phyloP scores from a whole-genome alignment of 2,888 invertebrate species.

The Saturnia pavonia region DNA sequence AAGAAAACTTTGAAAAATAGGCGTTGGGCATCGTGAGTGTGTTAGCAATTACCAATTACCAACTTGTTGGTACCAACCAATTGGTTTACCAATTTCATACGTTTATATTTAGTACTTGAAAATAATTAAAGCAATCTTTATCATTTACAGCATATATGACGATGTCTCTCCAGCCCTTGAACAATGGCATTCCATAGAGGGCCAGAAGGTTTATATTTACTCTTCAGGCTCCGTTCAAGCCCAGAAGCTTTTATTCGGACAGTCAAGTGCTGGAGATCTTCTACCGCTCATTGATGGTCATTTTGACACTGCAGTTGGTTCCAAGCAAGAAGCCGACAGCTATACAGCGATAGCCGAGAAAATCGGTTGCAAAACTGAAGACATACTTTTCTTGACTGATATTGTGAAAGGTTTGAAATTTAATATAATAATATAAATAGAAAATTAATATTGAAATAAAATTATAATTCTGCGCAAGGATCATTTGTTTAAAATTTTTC shows the following conservation, averaged over 20 bases:
- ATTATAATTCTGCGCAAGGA: too few species aligned
- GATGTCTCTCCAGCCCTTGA: constrained; percentile 91
- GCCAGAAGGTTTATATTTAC: constrained; percentile 89
- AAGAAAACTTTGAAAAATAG: too few species aligned
- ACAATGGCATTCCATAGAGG: constrained; percentile 85
- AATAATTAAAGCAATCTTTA: not conserved
- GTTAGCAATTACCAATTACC: too few species aligned
- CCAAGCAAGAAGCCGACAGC: constrained; percentile 89
- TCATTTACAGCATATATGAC: constrained; percentile 88
- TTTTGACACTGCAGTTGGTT: constrained; percentile 93
- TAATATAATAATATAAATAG: not conserved
- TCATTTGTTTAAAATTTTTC: too few species aligned
- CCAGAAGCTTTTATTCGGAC: constrained; percentile 92
- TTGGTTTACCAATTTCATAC: not conserved
- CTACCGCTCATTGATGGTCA: constrained; percentile 87
- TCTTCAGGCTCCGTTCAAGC: constrained; percentile 96
- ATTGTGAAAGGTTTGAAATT: constrained; percentile 84
- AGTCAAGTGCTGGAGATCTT: constrained; percentile 90
- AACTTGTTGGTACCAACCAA: too few species aligned
- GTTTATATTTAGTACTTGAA: not conserved
- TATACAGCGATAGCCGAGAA: constrained; percentile 89
- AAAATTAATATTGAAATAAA: not conserved
- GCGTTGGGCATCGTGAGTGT: too few species aligned
- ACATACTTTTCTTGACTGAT: constrained; percentile 94
- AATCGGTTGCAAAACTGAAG: constrained; percentile 83